phyloP scores from a whole-genome alignment of 2,888 invertebrate species.

The Amaurobius ferox region DNA sequence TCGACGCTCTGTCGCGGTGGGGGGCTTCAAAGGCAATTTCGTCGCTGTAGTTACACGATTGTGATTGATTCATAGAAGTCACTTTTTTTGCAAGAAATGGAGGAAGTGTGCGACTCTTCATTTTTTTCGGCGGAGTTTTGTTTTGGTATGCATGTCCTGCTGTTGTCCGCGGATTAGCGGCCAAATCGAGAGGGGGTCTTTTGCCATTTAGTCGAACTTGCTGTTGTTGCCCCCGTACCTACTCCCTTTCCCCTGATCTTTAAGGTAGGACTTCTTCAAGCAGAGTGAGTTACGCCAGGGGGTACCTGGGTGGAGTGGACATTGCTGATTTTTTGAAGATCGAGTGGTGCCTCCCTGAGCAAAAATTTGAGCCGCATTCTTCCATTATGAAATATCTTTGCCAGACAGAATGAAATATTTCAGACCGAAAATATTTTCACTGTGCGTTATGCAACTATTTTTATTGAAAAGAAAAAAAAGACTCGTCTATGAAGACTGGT shows the following conservation, averaged over 20 bases:
- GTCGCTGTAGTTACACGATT: slow-evolving; percentile 36
- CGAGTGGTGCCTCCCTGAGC: neutral
- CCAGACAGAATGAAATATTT: too few species aligned
- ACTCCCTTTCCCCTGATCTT: neutral
- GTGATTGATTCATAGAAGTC: slow-evolving; percentile 69
- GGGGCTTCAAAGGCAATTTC: slow-evolving; percentile 66
- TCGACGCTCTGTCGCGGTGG: slow-evolving; percentile 57
- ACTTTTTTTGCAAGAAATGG: slow-evolving; percentile 34
- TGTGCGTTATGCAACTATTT: too few species aligned
- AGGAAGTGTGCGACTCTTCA: slow-evolving; percentile 11
- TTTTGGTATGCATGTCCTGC: slow-evolving; percentile 66
- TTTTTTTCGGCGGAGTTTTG: slow-evolving; percentile 31
- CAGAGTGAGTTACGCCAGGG: neutral
- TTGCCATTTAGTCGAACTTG: neutral
- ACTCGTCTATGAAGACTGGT: too few species aligned
- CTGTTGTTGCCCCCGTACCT: neutral
- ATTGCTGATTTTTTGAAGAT: neutral
- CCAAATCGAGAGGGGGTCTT: slow-evolving; percentile 28
- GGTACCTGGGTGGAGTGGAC: slow-evolving; percentile 6
- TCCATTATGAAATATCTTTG: too few species aligned
- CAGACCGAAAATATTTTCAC: too few species aligned
- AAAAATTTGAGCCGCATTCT: neutral
- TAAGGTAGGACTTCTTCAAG: too few species aligned
- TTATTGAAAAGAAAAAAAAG: too few species aligned
- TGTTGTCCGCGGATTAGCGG: slow-evolving; percentile 62